phyloP scores from a whole-genome alignment of 2,888 invertebrate species.

The Escarpia spicata region DNA sequence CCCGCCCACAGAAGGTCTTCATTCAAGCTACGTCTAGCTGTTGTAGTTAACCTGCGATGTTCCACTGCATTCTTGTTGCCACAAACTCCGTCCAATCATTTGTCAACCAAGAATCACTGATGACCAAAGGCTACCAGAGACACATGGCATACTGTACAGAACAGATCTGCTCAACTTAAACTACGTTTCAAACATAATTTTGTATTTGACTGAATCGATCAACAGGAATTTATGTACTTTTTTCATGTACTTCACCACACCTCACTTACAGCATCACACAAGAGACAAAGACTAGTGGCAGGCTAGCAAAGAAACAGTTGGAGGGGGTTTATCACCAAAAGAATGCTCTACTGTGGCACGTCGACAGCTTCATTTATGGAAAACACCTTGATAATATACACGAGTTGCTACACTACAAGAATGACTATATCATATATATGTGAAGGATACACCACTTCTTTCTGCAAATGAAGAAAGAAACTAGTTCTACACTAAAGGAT shows the following conservation, averaged over 20 bases:
- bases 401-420: background rate
- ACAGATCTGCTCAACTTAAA: background rate
- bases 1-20: background rate
- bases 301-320: background rate
- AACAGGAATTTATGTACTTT: background rate
- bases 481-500: background rate
- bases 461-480: slow-evolving; percentile 4
- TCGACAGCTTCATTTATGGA: background rate
- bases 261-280: background rate
- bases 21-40: background rate
- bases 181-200: background rate
- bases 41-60: background rate
- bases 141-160: background rate
- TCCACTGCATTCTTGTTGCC: background rate
- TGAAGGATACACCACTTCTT: background rate
- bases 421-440: background rate
- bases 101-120: background rate
- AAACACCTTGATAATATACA: background rate
- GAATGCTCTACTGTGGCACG: background rate
- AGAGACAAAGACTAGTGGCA: background rate
- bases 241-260: background rate
- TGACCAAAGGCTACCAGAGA: background rate
- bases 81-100: no score
- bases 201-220: background rate
- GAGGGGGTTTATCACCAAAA: background rate